Evolutionary conservation across 2,113 vertebrate species (phyloP), one percentile per base, ranked within the genome.

Genomic region (Triplophysa rosa): DNA sequence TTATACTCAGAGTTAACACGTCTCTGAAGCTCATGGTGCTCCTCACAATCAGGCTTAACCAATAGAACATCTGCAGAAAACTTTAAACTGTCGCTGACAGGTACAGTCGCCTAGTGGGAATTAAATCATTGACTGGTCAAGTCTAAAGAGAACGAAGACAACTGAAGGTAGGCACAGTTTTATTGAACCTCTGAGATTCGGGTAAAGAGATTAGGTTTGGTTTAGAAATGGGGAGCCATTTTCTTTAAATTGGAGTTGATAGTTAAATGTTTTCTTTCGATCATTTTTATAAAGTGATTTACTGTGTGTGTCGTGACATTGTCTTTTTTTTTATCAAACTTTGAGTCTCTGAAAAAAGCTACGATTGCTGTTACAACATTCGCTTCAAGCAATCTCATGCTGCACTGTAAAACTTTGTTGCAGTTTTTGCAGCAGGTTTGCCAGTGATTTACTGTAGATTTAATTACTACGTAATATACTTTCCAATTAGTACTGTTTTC

Each of bases 81-180:
- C 0, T 33, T 82, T 87, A 83, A 79, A 90, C 90, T 88, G 79
- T 85, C 86, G 88, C 84, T 86, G 90, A 89, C 90, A 79, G 40
- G 86, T 88, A 49, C 87, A 89, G 86, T 87, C 89, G 90, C 88
- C 84, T 72, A 8, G 89, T 83, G 88, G 90, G 90, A 91, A 89
- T 84, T 85, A 88, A 86, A 74, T 88, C 88, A 80, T 81, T 86
- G 12, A 45, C 11, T 17, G 33, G 73, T 4, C 52, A 77, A 77
- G 49, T 54, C 24, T 45, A 13, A 37, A 63, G 12, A 6, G 40
- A 63, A 49, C 62, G 54, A 64, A 65, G 24, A 77, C 90, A 84
- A 29, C 82, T 75, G 6, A 91, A 95, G 94, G 94, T 96, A 95
- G 89, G 93, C 91, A 90, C 7, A 2, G 23, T 70, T 42, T 76